Conservation (phyloP, 2,113 vertebrate genomes). For the Mellivora capensis region DNA sequence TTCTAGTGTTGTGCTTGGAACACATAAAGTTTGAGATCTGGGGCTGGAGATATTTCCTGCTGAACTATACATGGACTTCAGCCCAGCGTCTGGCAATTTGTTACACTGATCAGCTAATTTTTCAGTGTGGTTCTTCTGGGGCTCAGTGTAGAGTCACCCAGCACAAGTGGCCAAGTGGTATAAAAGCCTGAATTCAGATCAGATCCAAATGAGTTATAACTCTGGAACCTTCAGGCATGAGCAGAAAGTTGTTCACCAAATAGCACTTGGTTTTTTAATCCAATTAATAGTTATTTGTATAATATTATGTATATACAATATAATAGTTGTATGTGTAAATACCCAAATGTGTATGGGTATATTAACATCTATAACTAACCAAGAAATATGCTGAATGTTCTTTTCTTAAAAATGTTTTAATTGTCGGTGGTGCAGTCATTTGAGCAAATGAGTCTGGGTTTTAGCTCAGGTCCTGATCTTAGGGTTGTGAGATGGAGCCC, state of each 20-base stretch:
- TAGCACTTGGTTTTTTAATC: constrained; percentile 40
- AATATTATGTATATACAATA: too few species aligned
- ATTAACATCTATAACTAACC: background rate
- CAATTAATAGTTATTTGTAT: background rate
- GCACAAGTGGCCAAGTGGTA: background rate
- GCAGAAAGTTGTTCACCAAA: constrained; percentile 56
- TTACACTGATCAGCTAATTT: constrained; percentile 84
- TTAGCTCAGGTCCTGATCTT: background rate
- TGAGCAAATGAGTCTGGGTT: background rate
- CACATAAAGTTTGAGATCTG: background rate
- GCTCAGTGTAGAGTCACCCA: constrained; percentile 60
- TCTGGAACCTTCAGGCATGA: constrained; percentile 51
- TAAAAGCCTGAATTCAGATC: constrained; percentile 62
- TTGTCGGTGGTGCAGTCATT: background rate
- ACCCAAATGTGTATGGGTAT: background rate
- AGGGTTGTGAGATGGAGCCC: background rate
- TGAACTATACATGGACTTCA: constrained; percentile 61
- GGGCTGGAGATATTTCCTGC: background rate
- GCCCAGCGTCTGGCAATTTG: constrained; percentile 80
- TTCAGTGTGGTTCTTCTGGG: constrained; percentile 79
- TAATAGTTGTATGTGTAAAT: background rate
- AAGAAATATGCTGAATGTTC: background rate
- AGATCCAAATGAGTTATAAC: background rate
- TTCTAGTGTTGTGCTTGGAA: background rate
- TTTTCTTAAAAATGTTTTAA: background rate